These are phyloP conservation scores for Apis cerana DNA, from an alignment of 1,140 invertebrate genomes.

Conservation along the genomic window DNA sequence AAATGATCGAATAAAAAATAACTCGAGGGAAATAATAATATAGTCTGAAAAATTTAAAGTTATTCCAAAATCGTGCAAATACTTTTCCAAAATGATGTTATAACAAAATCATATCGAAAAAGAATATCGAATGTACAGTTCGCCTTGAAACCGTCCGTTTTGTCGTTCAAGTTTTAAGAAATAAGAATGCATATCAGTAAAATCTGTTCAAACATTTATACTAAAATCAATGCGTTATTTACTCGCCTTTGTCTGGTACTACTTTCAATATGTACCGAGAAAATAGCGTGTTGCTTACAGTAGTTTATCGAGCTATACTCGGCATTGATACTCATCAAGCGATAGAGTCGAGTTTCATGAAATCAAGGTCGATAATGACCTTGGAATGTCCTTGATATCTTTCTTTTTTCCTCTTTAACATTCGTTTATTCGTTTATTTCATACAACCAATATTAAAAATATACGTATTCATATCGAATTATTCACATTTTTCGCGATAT, in stretches of 20 bases:
- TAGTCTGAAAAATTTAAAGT: no score
- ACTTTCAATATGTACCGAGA: background rate
- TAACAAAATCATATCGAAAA: no score
- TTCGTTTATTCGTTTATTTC: no score
- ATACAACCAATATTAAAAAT: no score
- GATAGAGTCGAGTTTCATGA: no score
- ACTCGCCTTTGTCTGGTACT: background rate
- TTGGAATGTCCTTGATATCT: background rate
- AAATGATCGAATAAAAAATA: no score
- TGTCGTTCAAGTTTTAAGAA: background rate
- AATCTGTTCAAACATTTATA: constrained; percentile 21
- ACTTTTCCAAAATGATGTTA: background rate
- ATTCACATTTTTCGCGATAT: no score
- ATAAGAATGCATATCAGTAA: background rate
- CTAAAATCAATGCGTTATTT: constrained; percentile 5
- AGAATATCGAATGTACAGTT: background rate
- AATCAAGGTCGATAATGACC: background rate
- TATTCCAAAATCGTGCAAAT: background rate
- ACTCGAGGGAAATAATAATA: no score
- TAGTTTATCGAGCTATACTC: constrained; percentile 2
- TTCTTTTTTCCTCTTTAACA: background rate
- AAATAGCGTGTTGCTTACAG: background rate
- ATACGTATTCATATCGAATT: no score
- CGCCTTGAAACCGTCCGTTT: background rate
- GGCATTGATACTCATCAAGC: background rate